Base-by-base conservation (phyloP, 2,113 vertebrate genomes). In the Stegastes partitus region DNA sequence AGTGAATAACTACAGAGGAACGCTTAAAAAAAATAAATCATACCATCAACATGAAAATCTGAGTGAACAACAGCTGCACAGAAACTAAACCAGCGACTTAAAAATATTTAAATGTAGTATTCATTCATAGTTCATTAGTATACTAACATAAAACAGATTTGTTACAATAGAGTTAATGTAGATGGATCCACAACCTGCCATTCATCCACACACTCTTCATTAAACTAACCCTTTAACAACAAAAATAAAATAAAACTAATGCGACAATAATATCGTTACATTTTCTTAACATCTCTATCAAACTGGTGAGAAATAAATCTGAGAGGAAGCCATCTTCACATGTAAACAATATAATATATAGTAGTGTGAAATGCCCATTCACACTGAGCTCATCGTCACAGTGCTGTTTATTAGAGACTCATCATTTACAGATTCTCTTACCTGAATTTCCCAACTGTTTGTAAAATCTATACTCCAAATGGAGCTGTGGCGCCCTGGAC, bases 391-490 rank as follows among this genome's bases (percentile, higher is more conserved):
- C 21, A 21, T 16, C 0, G 26, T 18, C 15, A 58, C 16, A 34
- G 7, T 11, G 5, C 11, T 6, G 1, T 59, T 39, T 11, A 22
- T 28, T 26, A 5, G 16, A 39, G 47, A 19, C 7, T 25, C 4
- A 66, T 11, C 51, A 23, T 25, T 2, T 12, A 67, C 28, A 47
- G 14, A 1, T 3, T 28, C 25, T 66, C 93, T 16, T 95, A 99
- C 98, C 98, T 96, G 98, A 94, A 85, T 95, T 96, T 90, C 97
- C 97, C 66, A 99, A 95, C 95, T 99, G 98, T 91, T 99, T 99
- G 95, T 99, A 99, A 95, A 98, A 99, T 67, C 98, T 96, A 87
- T 99, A 99, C 85, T 99, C 98, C 94, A 99, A 94, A 91, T 99
- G 98, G 76, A 99, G 96, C 91, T 99, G 98, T 0, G 98, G 98